Evolutionary conservation across 2,888 invertebrate genomes (phyloP).

Genomic region (Laspeyria flexula): DNA sequence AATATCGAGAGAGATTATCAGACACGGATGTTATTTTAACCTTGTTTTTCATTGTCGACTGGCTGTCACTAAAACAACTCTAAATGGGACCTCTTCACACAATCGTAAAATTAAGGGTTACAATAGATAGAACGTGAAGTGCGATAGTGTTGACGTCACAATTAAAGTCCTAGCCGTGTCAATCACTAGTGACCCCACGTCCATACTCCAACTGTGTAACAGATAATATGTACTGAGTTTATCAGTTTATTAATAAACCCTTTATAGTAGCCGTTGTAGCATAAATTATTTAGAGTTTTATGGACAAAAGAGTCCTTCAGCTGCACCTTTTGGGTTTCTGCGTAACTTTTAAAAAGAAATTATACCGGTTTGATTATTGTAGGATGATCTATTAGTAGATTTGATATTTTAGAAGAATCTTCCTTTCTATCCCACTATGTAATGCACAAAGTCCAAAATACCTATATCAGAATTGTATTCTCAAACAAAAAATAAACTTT

Average conservation of each 20-base stretch:
- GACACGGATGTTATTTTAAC: too few species aligned
- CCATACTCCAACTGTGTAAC: not conserved
- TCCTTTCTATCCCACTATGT: too few species aligned
- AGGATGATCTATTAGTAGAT: too few species aligned
- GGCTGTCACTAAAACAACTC: not conserved
- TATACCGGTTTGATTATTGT: too few species aligned
- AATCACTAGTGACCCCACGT: conserved; percentile 6
- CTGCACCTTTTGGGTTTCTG: too few species aligned
- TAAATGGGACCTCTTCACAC: not conserved
- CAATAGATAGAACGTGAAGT: not conserved
- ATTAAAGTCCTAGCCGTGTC: conserved; percentile 1
- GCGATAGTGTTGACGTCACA: conserved; percentile 16
- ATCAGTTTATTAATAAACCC: conserved; percentile 2
- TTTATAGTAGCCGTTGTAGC: not conserved
- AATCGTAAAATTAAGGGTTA: not conserved
- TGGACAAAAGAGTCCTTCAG: too few species aligned
- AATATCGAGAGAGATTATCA: too few species aligned
- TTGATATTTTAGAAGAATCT: too few species aligned
- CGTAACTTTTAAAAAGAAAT: too few species aligned
- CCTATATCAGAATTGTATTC: too few species aligned
- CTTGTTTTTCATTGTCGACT: not conserved
- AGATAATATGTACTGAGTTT: conserved; percentile 8
- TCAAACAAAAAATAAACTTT: too few species aligned
- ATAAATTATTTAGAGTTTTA: not conserved
- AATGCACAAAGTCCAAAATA: too few species aligned